Evolutionary conservation across 2,888 invertebrate genomes (phyloP), one percentile per base, ranked within the genome.

Genomic region (Standfussiana lucernea): DNA sequence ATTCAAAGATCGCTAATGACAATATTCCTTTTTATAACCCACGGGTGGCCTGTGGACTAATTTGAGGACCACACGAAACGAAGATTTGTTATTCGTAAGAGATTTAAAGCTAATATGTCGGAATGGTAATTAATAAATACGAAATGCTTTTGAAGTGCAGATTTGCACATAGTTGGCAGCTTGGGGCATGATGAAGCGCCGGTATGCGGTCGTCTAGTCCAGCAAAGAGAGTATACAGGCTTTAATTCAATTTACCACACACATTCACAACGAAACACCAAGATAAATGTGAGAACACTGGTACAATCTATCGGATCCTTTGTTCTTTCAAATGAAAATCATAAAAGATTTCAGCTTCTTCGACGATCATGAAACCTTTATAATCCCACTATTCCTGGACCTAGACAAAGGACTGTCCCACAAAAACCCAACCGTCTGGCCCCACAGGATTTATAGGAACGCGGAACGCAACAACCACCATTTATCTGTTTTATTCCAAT

Each of bases 401-500:
- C 1, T 45, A 18, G 45, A 66, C 75, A 69, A 79, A 72, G 67
- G 61, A 79, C 50, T 69, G 83, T 88, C 87, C 81, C 8, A 40
- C 66, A 32, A 56, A 80, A 80, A 5, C 37, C 72, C 32, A 32
- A 75, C 24, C 40, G 74, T 50, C 47, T 88, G 87, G 85, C 56
- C 66, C 65, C 76, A 77, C 77, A 78, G 66, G 10, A 66, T 72
- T 76, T 79, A 92, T 90, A 92, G 93, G 95, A 95, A 96, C 95
- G 95, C 96, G 96, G 96, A 96, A 95, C 93, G 94, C 86, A 86
- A 90, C 91, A 92, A 91, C 92, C 87, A 90, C 93, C 92, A 94
- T 95, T 94, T 96, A 95, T 95, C 95, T 95, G 93, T 94, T 95
- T 94, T 95, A 95, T 95, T 95, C 94, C 96, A 93, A 96, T 96